Percentiles rank a stretch among this genome's conserved stretches.
Conservation (phyloP, 1,140 invertebrate species). For the Monomorium pharaonis region DNA sequence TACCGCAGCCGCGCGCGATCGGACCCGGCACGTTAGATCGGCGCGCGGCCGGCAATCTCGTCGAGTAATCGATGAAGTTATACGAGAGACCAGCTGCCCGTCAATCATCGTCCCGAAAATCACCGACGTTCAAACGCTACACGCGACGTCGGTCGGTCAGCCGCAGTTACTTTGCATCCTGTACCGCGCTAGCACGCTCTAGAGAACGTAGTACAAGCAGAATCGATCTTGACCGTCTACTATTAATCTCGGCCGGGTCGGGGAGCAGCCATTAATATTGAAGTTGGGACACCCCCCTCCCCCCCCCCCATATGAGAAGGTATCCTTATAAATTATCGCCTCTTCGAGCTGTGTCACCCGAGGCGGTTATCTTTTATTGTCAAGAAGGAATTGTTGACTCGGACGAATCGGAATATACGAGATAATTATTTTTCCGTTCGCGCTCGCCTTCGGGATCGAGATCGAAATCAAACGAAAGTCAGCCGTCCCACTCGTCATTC, state of each 20-base stretch:
- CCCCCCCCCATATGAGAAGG: constrained; percentile 65
- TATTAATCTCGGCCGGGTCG: constrained; percentile 77
- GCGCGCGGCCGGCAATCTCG: constrained; percentile 15
- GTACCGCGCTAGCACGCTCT: constrained; percentile 56
- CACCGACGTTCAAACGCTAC: constrained; percentile 45
- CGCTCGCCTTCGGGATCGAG: not conserved
- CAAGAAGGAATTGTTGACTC: not conserved
- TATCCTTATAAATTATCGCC: constrained; percentile 78
- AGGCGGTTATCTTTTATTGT: constrained; percentile 71
- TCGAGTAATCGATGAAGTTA: constrained; percentile 65
- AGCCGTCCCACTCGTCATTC: not conserved
- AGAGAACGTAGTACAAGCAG: constrained; percentile 42
- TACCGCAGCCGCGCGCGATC: not conserved
- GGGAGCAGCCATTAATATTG: constrained; percentile 76
- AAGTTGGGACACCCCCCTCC: constrained; percentile 72
- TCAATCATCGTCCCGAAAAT: constrained; percentile 52
- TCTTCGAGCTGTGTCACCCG: constrained; percentile 64
- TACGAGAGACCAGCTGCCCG: constrained; percentile 52
- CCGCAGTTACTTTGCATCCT: constrained; percentile 68
- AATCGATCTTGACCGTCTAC: constrained; percentile 62
- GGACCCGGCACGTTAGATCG: constrained; percentile 10
- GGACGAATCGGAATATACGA: not conserved
- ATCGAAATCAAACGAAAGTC: not conserved
- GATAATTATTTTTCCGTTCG: constrained; percentile 38
- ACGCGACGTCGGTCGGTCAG: constrained; percentile 37